Evolutionary conservation across 1,140 invertebrate genomes (phyloP).

Genomic region (Pseudobourletiella spinata): DNA sequence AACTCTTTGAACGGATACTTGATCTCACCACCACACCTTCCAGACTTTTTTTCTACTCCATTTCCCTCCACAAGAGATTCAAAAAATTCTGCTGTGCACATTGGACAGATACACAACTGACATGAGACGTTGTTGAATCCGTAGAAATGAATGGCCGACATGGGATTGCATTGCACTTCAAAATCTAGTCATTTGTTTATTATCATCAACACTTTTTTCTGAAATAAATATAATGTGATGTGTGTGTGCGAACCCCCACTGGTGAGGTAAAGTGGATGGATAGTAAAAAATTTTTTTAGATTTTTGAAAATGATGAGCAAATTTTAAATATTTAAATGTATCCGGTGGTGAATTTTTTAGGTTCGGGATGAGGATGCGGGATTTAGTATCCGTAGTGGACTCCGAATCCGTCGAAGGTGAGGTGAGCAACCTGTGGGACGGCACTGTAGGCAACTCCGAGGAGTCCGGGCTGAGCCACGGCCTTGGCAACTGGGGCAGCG

Average conservation of each 20-base stretch:
- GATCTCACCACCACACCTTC: no score
- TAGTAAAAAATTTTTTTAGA: background rate
- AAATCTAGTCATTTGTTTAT: no score
- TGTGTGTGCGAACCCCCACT: background rate
- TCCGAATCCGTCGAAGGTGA: conserved; percentile 36
- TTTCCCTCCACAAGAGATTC: no score
- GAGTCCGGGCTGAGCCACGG: background rate
- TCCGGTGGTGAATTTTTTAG: background rate
- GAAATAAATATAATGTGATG: background rate
- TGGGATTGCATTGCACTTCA: no score
- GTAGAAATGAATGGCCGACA: no score
- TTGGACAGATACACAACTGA: no score
- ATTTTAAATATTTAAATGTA: background rate
- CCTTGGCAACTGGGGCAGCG: conserved; percentile 14
- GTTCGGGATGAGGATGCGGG: background rate
- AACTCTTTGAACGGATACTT: no score
- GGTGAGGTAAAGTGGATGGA: background rate
- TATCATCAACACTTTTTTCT: no score
- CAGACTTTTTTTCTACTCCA: no score
- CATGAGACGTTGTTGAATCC: no score
- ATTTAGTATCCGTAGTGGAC: conserved; percentile 37
- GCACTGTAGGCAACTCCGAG: conserved; percentile 11
- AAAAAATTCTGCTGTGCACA: no score
- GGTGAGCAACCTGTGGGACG: conserved; percentile 1
- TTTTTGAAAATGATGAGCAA: background rate